These are phyloP conservation scores for Busseola fusca DNA, from an alignment of 2,888 invertebrate genomes.

Conservation along the genomic window DNA sequence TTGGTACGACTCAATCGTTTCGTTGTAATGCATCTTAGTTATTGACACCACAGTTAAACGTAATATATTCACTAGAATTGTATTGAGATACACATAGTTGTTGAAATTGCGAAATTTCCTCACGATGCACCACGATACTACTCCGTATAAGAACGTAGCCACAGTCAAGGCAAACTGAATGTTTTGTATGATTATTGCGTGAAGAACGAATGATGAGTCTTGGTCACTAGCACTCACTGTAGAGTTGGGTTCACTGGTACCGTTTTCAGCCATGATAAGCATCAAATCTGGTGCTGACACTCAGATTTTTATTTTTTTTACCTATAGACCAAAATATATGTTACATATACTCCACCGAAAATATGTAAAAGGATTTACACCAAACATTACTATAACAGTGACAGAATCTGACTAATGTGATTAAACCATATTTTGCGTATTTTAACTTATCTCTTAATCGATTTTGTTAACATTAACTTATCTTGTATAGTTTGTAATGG, in stretches of 20 bases:
- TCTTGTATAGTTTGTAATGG: conserved; percentile 6
- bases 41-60: conserved; percentile 4
- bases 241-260: neutral
- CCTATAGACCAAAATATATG: neutral
- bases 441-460: conserved; percentile 8
- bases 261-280: conserved; percentile 1
- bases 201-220: neutral
- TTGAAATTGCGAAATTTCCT: conserved; percentile 37
- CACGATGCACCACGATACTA: conserved; percentile 29
- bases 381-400: neutral
- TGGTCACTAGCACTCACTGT: neutral
- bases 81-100: conserved; percentile 31
- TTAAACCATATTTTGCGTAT: conserved; percentile 1
- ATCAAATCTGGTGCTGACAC: neutral
- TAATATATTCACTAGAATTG: conserved; percentile 19
- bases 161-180: neutral
- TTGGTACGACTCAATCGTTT: neutral
- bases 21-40: neutral
- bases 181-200: neutral
- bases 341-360: neutral
- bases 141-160: conserved; percentile 29
- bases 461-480: conserved; percentile 7
- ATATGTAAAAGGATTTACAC: neutral
- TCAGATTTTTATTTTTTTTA: neutral
- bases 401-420: conserved; percentile 9